Percentiles rank a stretch among this genome's conserved stretches.
Conservation (phyloP, 2,797 vertebrate species). For the Chrosomus eos region DNA sequence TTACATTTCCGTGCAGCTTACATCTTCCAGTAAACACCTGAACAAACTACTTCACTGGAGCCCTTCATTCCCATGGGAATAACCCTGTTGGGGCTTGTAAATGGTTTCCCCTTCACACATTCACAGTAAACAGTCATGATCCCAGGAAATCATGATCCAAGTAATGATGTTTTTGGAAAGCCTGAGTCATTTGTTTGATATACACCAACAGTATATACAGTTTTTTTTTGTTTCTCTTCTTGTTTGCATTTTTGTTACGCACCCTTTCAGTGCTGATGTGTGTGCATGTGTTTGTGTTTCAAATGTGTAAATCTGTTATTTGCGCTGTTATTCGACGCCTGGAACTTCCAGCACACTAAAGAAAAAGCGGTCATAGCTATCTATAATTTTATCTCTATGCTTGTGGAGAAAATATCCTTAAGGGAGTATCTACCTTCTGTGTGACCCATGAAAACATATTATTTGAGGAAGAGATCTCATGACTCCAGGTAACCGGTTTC, state of each 20-base stretch:
- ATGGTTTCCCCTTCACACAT: slow-evolving; percentile 50
- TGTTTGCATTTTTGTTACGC: neutral
- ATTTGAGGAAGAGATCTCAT: slow-evolving; percentile 38
- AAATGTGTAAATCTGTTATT: slow-evolving; percentile 28
- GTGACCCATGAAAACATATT: slow-evolving; percentile 37
- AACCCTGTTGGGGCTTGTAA: slow-evolving; percentile 44
- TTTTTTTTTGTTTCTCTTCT: slow-evolving; percentile 36
- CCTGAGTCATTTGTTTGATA: slow-evolving; percentile 59
- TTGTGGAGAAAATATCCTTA: slow-evolving; percentile 21
- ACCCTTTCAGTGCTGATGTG: neutral
- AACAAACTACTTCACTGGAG: slow-evolving; percentile 36
- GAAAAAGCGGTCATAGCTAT: neutral
- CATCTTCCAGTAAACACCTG: slow-evolving; percentile 36
- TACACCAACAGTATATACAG: slow-evolving; percentile 47
- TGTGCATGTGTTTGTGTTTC: neutral
- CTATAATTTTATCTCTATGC: slow-evolving; percentile 18
- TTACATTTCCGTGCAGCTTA: slow-evolving; percentile 24
- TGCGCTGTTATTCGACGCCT: neutral
- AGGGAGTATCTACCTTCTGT: slow-evolving; percentile 27
- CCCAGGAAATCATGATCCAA: slow-evolving; percentile 47
- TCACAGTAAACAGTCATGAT: slow-evolving; percentile 52
- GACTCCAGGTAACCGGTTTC: slow-evolving; percentile 33
- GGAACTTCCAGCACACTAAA: neutral
- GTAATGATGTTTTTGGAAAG: slow-evolving; percentile 57
- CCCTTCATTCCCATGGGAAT: slow-evolving; percentile 32